Percentiles rank a stretch among this genome's conserved stretches.
Evolutionary conservation across 2,797 vertebrate genomes (phyloP).

Genomic region (Lepilemur ruficaudatus): DNA sequence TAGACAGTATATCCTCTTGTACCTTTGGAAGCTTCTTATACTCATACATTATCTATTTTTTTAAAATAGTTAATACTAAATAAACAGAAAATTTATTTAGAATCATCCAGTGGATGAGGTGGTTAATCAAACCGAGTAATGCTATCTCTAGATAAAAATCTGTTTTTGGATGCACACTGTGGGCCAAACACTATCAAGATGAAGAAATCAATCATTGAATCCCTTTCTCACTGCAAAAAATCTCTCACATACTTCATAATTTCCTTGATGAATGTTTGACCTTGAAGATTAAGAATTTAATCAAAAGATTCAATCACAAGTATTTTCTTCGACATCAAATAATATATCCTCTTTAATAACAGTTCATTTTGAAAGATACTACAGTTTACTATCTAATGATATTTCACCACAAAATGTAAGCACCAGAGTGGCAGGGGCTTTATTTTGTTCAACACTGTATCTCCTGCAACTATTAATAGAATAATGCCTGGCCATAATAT

Average conservation of each 20-base stretch:
- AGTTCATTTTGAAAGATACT: not conserved
- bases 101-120: not conserved
- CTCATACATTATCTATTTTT: not conserved
- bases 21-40: not conserved
- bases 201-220: not conserved
- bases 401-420: not conserved
- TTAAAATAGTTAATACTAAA: not conserved
- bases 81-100: not conserved
- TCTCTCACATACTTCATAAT: not conserved
- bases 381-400: not conserved
- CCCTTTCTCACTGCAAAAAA: not conserved
- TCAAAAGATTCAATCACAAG: not conserved
- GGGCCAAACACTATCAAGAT: not conserved
- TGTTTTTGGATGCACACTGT: not conserved
- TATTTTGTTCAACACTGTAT: not conserved
- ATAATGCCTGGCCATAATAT: not conserved
- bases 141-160: not conserved
- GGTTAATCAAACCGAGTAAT: not conserved
- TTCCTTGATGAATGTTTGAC: not conserved
- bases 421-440: not conserved
- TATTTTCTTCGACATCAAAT: not conserved
- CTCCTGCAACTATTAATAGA: not conserved
- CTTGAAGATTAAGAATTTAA: not conserved
- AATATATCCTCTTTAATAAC: not conserved
- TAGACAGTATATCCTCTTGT: not conserved